Evolutionary conservation across 2,113 vertebrate genomes (phyloP).

Genomic region (Pholis gunnellus): DNA sequence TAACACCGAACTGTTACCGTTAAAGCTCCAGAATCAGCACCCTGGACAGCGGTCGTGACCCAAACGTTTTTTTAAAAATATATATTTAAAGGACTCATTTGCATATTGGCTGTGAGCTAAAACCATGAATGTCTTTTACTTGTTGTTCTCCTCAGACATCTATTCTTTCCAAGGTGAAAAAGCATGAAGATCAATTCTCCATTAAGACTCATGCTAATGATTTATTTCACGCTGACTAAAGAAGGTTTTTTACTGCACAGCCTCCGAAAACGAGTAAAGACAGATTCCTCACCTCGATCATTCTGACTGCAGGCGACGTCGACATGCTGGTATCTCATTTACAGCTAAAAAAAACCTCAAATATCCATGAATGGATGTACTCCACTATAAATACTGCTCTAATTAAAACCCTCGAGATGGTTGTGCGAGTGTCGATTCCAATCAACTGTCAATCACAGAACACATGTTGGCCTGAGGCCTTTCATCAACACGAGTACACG

Average conservation of each 20-base stretch:
- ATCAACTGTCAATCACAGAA: conserved; percentile 25
- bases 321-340: conserved; percentile 26
- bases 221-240: not conserved
- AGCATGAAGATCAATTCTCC: not conserved
- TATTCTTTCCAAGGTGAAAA: not conserved
- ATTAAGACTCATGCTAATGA: conserved; percentile 27
- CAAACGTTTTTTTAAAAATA: not conserved
- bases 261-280: conserved; percentile 12
- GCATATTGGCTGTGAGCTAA: not conserved
- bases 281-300: conserved; percentile 8
- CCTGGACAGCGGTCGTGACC: not conserved
- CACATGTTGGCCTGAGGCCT: not conserved
- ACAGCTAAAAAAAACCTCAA: not conserved
- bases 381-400: not conserved
- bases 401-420: conserved; percentile 7
- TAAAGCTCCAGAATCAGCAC: not conserved
- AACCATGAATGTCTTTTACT: not conserved
- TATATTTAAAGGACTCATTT: not conserved
- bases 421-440: not conserved
- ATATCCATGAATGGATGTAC: not conserved
- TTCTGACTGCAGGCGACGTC: not conserved
- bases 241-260: conserved; percentile 21
- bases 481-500: not conserved
- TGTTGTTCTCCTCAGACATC: not conserved
- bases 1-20: not conserved